Conservation (phyloP, 2,888 invertebrate genomes). For the Elmis aenea region DNA sequence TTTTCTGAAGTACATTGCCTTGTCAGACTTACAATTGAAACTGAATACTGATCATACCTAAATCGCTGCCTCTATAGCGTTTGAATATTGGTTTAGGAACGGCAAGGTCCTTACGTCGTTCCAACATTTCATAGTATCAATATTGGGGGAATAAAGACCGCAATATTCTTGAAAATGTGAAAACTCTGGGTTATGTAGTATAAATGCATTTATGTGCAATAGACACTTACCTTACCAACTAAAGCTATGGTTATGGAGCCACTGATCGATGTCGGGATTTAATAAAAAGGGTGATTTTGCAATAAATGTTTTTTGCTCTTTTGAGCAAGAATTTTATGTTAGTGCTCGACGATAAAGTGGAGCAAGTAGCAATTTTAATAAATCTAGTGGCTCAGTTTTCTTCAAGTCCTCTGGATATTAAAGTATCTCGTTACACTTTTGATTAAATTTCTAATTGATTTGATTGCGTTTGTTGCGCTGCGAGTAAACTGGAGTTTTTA, state of each 20-base stretch:
- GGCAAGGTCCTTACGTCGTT: too few species aligned
- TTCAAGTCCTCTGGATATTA: too few species aligned
- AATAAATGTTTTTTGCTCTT: conserved; percentile 13
- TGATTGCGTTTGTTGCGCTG: too few species aligned
- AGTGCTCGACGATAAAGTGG: conserved; percentile 10
- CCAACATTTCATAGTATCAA: too few species aligned
- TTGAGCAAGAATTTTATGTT: conserved; percentile 7
- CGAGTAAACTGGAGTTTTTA: too few species aligned
- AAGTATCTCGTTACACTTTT: too few species aligned
- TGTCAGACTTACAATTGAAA: conserved; percentile 42
- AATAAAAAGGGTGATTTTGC: conserved; percentile 33
- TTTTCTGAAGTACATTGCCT: conserved; percentile 42
- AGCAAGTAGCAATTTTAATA: conserved; percentile 14
- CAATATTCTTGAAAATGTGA: conserved; percentile 1
- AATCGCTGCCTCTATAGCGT: conserved; percentile 30
- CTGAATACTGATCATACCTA: conserved; percentile 36
- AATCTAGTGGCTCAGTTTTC: conserved; percentile 8
- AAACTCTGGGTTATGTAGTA: conserved; percentile 23
- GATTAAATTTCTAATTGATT: too few species aligned
- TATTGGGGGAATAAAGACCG: not conserved
- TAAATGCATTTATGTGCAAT: conserved; percentile 38
- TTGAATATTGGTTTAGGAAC: too few species aligned
- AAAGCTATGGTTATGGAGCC: conserved; percentile 37
- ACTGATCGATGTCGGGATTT: conserved; percentile 42
- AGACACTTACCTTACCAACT: conserved; percentile 36